A percentile compares a stretch with the other conserved stretches of the same genome.
phyloP scores from a whole-genome alignment of 2,797 vertebrate genomes.

The Hybognathus amarus region DNA sequence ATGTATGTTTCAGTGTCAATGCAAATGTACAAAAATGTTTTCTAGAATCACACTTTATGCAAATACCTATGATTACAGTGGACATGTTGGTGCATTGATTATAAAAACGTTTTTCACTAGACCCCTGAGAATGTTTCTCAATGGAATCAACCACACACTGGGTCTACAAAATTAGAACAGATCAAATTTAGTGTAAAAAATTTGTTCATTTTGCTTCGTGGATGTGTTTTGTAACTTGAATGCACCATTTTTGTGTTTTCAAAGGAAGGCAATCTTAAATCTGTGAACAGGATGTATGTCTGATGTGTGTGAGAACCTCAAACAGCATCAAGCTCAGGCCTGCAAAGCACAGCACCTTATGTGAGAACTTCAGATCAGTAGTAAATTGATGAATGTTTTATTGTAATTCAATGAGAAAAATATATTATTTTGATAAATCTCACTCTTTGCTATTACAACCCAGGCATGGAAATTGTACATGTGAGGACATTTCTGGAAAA shows the following conservation, averaged over 20 bases:
- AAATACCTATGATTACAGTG: background rate
- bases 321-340: background rate
- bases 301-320: conserved; percentile 6
- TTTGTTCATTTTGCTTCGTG: background rate
- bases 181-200: background rate
- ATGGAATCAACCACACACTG: background rate
- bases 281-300: conserved; percentile 21
- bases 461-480: background rate
- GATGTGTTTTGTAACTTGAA: conserved; percentile 23
- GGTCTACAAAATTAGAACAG: background rate
- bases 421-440: conserved; percentile 64
- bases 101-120: background rate
- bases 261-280: conserved; percentile 44
- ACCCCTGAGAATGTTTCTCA: background rate
- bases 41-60: background rate
- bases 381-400: conserved; percentile 67
- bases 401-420: conserved; percentile 62
- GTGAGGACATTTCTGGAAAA: background rate
- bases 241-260: background rate
- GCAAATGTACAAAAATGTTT: background rate
- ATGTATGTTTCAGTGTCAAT: background rate
- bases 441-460: conserved; percentile 51
- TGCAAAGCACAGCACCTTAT: conserved; percentile 55
- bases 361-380: conserved; percentile 62
- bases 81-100: background rate